A percentile compares a stretch with the other conserved stretches of the same genome.
Evolutionary conservation across 2,888 invertebrate species (phyloP).

Genomic region (Ellobium chinense): DNA sequence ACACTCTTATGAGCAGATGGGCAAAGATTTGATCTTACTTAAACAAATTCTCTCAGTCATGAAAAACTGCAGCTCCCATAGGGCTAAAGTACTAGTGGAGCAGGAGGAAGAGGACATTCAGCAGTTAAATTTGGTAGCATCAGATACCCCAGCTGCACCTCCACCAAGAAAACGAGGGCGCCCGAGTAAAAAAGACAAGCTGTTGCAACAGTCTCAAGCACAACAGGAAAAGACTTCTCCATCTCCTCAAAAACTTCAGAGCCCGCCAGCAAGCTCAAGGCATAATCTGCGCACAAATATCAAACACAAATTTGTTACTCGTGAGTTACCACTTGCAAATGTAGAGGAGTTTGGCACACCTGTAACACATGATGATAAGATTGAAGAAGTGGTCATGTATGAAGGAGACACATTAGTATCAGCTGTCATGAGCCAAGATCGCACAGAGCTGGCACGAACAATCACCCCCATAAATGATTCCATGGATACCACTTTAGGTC

Average conservation of each 20-base stretch:
- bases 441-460: not conserved
- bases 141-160: not conserved
- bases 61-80: conserved; percentile 13
- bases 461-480: not conserved
- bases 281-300: conserved; percentile 45
- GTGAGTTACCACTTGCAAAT: not conserved
- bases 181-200: conserved; percentile 31
- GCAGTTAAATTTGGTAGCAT: not conserved
- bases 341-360: not conserved
- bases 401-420: not conserved
- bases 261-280: not conserved
- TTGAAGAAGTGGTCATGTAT: not conserved
- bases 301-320: conserved; percentile 43
- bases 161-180: conserved; percentile 17
- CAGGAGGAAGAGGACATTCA: not conserved
- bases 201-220: not conserved
- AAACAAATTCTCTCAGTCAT: conserved; percentile 28
- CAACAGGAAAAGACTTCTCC: not conserved
- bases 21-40: conserved; percentile 33
- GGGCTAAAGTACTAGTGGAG: not conserved
- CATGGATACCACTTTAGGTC: not conserved
- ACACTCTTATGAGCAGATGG: conserved; percentile 41
- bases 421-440: conserved; percentile 5
- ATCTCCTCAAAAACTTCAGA: not conserved
- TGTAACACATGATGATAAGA: not conserved